Conservation (phyloP, 2,888 invertebrate genomes). For the Piscicola geometra region DNA sequence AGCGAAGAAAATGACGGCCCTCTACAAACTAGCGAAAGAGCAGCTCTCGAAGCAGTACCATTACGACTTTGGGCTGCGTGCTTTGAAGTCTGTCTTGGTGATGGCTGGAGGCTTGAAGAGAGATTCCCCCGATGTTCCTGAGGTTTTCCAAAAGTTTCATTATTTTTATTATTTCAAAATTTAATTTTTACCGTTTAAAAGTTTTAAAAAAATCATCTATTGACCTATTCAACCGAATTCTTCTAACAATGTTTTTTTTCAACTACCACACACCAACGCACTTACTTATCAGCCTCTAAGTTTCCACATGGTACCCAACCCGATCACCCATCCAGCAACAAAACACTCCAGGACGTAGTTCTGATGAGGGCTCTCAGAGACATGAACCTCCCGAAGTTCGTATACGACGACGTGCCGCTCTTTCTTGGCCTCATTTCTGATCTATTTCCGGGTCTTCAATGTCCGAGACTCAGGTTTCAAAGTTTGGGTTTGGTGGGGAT, state of each 20-base stretch:
- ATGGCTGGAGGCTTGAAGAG: constrained; percentile 85
- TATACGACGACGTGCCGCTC: constrained; percentile 82
- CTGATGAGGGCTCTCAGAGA: constrained; percentile 84
- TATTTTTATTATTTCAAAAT: no score
- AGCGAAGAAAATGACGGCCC: constrained; percentile 87
- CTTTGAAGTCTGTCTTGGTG: constrained; percentile 80
- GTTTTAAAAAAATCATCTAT: no score
- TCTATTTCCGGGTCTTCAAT: constrained; percentile 82
- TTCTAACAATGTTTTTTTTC: not conserved
- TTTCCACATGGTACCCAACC: not conserved
- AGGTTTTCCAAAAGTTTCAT: no score
- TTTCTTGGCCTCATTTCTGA: constrained; percentile 83
- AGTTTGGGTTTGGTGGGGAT: no score
- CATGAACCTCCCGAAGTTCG: constrained; percentile 81
- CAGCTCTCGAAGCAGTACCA: constrained; percentile 87
- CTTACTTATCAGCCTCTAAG: not conserved
- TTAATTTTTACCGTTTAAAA: no score
- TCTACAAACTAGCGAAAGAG: constrained; percentile 78
- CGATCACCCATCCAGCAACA: not conserved
- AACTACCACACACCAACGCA: not conserved
- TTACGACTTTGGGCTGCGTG: constrained; percentile 87
- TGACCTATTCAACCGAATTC: no score
- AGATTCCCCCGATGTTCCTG: constrained; percentile 71
- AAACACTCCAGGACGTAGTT: constrained; percentile 67
- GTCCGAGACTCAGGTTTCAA: constrained; percentile 66